Conservation (phyloP, 2,888 invertebrate species). For the Taphrorychus bicolor region DNA sequence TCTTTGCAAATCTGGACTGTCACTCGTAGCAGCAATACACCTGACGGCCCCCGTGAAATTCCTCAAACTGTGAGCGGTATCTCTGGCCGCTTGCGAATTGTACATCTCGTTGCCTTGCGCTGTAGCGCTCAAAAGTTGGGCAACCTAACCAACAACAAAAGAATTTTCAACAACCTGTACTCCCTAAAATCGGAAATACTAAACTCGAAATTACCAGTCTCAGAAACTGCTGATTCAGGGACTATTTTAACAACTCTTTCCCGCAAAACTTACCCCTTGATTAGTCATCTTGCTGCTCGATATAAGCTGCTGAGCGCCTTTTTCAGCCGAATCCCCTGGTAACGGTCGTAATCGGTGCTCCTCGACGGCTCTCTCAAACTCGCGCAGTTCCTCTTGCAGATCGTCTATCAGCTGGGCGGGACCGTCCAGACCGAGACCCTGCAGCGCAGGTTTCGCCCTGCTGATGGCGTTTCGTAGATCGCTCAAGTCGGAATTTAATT, state of each 20-base stretch:
- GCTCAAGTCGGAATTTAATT: slow-evolving; percentile 65
- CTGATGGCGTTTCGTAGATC: slow-evolving; percentile 57
- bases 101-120: slow-evolving; percentile 82
- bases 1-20: slow-evolving; percentile 63
- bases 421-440: slow-evolving; percentile 82
- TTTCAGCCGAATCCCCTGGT: slow-evolving; percentile 72
- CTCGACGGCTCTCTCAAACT: slow-evolving; percentile 78
- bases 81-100: slow-evolving; percentile 81
- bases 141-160: slow-evolving; percentile 51
- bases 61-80: slow-evolving; percentile 78
- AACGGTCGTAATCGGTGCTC: slow-evolving; percentile 77
- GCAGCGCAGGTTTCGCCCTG: slow-evolving; percentile 66
- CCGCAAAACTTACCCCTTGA: slow-evolving; percentile 69
- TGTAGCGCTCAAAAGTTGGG: slow-evolving; percentile 86
- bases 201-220: background rate
- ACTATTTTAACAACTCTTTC: too few relatives aligned
- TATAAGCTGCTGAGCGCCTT: slow-evolving; percentile 66
- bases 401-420: slow-evolving; percentile 83
- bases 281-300: slow-evolving; percentile 78
- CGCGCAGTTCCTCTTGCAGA: slow-evolving; percentile 82
- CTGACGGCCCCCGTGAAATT: slow-evolving; percentile 72
- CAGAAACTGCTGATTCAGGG: too few relatives aligned
- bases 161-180: too few relatives aligned
- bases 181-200: too few relatives aligned
- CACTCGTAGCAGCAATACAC: slow-evolving; percentile 77